Percentiles rank a stretch among this genome's conserved stretches.
phyloP scores from a whole-genome alignment of 2,113 vertebrate species.

The Melanerpes formicivorus region DNA sequence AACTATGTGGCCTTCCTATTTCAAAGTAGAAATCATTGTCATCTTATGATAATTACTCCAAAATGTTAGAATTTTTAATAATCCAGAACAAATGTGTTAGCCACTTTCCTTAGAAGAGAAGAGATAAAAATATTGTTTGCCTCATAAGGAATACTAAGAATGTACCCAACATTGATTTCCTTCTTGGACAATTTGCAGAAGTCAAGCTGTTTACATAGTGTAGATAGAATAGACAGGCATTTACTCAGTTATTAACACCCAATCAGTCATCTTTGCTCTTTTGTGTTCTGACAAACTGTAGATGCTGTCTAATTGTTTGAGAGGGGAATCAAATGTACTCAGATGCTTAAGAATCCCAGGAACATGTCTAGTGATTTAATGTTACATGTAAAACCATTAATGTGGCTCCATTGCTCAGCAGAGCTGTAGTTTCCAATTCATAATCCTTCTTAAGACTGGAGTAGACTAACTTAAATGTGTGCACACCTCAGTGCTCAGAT shows the following conservation, averaged over 20 bases:
- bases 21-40: neutral
- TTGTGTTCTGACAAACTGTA: neutral
- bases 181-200: neutral
- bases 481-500: conserved; percentile 20
- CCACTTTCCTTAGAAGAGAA: neutral
- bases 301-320: conserved; percentile 6
- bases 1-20: neutral
- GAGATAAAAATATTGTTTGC: neutral
- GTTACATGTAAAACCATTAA: conserved; percentile 6
- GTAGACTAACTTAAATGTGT: neutral
- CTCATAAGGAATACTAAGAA: neutral
- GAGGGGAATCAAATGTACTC: neutral
- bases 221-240: neutral
- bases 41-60: neutral
- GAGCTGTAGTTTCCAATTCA: neutral
- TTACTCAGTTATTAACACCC: neutral
- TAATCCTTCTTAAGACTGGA: conserved; percentile 40
- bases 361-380: neutral
- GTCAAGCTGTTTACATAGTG: neutral
- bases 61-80: neutral
- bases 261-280: neutral
- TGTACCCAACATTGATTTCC: neutral
- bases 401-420: conserved; percentile 6
- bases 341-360: neutral
- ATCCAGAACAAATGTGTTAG: neutral